Evolutionary conservation across 2,797 vertebrate species (phyloP), one percentile per base, ranked within the genome.

Genomic region (Alca torda): DNA sequence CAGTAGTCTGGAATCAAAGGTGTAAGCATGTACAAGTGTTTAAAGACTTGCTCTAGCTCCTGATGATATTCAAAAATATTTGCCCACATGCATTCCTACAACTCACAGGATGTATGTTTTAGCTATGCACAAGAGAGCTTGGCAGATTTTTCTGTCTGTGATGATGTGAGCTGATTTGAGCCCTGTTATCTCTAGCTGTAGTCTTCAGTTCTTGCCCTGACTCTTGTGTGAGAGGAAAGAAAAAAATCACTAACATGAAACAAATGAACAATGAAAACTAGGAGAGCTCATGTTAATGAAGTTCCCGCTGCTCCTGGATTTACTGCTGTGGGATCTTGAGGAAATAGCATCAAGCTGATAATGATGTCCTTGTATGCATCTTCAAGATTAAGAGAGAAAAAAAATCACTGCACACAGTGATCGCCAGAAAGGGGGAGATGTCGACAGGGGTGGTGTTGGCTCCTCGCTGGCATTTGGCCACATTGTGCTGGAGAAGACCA

Each of bases 391-490:
- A 48, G 56, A 56, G 51, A 64, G 48, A 24, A 17, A 60, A 87
- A 31, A 78, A 64, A 19, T n/a, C 39, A 2, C n/a, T 41, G 43
- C 2, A 5, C 25, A 6, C 24, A 24, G 13, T 8, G 25, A 33
- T 14, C 24, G 19, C 10, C 35, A 68, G 84, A 37, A 67, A 41
- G n/a, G 19, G 23, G 35, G 11, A 45, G 31, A 6, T 26, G 43
- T 43, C 39, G 37, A 12, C 33, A 41, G 0, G 0, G 59, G 60
- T 48, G 18, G 7, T 2, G 21, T 10, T 73, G 41, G 17, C 25
- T 63, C 35, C 20, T 76, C 41, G 1, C 19, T 81, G 88, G 23
- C 9, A 41, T 59, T 68, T 67, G 67, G 33, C 35, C 28, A 4
- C 30, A 3, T 61, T 13, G 8, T 16, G 5, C 50, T 2, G 6